phyloP scores from a whole-genome alignment of 2,888 invertebrate genomes.

The Diarsia dahlii region DNA sequence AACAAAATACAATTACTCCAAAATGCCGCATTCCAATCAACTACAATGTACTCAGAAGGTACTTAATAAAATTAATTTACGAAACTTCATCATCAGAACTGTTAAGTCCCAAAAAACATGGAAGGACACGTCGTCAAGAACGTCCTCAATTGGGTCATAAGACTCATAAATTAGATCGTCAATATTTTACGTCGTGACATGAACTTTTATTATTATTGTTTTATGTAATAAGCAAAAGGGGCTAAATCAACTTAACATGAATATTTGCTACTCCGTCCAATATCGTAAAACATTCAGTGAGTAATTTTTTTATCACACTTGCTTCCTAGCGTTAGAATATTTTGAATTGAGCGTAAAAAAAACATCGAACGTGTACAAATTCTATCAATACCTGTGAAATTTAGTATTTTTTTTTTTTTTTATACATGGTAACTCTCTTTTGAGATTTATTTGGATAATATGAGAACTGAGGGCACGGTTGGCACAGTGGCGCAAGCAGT shows the following conservation, averaged over 20 bases:
- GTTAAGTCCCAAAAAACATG: constrained; percentile 29
- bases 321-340: neutral
- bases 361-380: neutral
- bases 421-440: neutral
- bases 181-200: constrained; percentile 50
- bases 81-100: constrained; percentile 12
- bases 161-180: constrained; percentile 43
- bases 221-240: constrained; percentile 40
- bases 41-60: neutral
- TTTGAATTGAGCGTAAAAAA: too few species aligned
- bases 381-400: neutral
- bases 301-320: constrained; percentile 15
- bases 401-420: neutral
- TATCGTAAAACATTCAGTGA: constrained; percentile 24
- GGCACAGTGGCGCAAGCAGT: too few species aligned
- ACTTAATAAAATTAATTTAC: constrained; percentile 25
- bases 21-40: neutral
- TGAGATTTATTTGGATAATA: neutral
- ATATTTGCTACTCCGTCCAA: constrained; percentile 29
- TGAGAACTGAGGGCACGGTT: neutral
- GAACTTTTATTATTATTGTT: constrained; percentile 46
- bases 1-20: neutral
- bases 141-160: constrained; percentile 28
- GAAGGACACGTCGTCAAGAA: constrained; percentile 35
- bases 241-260: constrained; percentile 30